A percentile compares a stretch with the other conserved stretches of the same genome.
phyloP scores from a whole-genome alignment of 2,113 vertebrate genomes.

The Octodon degus region DNA sequence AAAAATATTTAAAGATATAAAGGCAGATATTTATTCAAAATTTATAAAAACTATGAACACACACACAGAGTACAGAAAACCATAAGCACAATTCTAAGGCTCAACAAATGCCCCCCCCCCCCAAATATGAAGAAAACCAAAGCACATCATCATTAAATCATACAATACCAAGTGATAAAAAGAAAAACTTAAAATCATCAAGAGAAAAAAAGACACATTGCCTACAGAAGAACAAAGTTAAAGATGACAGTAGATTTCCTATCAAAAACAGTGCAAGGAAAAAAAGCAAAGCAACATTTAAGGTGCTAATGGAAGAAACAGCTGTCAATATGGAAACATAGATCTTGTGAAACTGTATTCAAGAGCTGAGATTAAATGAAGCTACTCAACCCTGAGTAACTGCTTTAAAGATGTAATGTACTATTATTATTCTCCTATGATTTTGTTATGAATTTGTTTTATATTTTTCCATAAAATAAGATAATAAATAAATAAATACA shows the following conservation, averaged over 20 bases:
- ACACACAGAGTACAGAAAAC: too few species aligned
- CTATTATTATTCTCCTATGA: too few species aligned
- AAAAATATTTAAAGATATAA: not conserved
- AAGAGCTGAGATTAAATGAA: not conserved
- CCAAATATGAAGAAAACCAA: not conserved
- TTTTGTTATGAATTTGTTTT: too few species aligned
- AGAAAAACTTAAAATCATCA: not conserved
- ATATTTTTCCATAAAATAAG: too few species aligned
- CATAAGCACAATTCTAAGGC: not conserved
- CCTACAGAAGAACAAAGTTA: not conserved
- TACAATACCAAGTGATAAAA: not conserved
- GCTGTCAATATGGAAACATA: not conserved
- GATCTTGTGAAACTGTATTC: constrained; percentile 1
- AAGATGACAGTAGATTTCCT: not conserved
- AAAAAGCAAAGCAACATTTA: not conserved
- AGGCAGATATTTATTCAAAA: not conserved
- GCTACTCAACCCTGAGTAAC: too few species aligned
- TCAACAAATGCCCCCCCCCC: not conserved
- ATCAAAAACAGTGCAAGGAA: not conserved
- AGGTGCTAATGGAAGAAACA: not conserved
- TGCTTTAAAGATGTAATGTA: too few species aligned
- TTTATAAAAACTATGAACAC: constrained; percentile 21
- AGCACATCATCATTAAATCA: not conserved
- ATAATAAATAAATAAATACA: not conserved
- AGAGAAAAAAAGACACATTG: not conserved